A percentile compares a stretch with the other conserved stretches of the same genome.
Conservation (phyloP, 2,888 invertebrate species). For the Drosophila stalkeri region DNA sequence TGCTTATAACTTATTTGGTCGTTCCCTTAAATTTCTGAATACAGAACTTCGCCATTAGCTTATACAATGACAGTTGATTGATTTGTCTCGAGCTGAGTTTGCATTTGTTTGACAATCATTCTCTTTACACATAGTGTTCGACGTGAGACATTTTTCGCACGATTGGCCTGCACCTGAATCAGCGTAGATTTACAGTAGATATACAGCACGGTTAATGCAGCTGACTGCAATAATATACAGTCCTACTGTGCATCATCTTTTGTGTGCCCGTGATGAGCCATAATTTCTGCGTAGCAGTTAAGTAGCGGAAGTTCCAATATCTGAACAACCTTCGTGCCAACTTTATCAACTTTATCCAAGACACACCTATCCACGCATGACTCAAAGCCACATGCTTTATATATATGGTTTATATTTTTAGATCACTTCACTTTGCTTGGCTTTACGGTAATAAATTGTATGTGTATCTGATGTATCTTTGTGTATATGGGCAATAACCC, state of each 20-base stretch:
- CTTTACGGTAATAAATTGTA: slow-evolving; percentile 17
- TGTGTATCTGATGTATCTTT: not conserved
- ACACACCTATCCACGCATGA: slow-evolving; percentile 59
- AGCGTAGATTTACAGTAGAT: not conserved
- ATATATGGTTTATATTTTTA: slow-evolving; percentile 57
- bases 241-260: not conserved
- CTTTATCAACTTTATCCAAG: slow-evolving; percentile 34
- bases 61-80: too few relatives aligned
- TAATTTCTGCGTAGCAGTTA: slow-evolving; percentile 57
- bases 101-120: too few relatives aligned
- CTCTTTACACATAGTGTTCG: too few relatives aligned
- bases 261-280: slow-evolving; percentile 31
- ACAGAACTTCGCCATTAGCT: too few relatives aligned
- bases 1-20: too few relatives aligned
- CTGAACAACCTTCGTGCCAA: slow-evolving; percentile 24
- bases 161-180: not conserved
- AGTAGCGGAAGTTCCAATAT: slow-evolving; percentile 14
- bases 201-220: not conserved
- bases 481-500: slow-evolving; percentile 66
- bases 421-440: slow-evolving; percentile 37
- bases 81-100: too few relatives aligned
- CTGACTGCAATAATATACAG: not conserved
- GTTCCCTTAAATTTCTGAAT: too few relatives aligned
- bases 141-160: too few relatives aligned
- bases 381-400: slow-evolving; percentile 13